A percentile compares a stretch with the other conserved stretches of the same genome.
Conservation (phyloP, 2,797 vertebrate genomes). For the Choloepus didactylus region DNA sequence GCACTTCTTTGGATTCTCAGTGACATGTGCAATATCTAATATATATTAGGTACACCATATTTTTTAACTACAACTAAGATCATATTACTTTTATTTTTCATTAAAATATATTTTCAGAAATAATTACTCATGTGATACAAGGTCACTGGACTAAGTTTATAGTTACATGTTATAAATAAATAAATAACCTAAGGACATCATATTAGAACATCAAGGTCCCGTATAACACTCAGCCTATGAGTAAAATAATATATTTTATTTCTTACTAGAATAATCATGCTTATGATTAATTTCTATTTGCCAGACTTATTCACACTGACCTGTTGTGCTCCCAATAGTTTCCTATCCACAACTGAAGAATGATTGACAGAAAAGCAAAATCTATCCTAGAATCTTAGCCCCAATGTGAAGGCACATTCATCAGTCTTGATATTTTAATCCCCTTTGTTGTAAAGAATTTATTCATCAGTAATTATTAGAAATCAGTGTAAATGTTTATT, state of each 20-base stretch:
- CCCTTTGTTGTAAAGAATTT: not conserved
- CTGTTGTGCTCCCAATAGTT: not conserved
- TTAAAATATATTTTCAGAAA: not conserved
- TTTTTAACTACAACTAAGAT: not conserved
- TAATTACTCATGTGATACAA: not conserved
- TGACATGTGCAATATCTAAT: too few relatives aligned
- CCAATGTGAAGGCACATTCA: not conserved
- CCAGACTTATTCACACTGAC: not conserved
- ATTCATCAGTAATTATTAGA: not conserved
- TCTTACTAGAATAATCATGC: not conserved
- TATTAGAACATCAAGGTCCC: not conserved
- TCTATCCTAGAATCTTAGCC: not conserved
- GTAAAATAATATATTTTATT: not conserved
- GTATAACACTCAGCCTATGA: not conserved
- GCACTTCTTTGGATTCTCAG: not conserved
- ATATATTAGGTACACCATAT: not conserved
- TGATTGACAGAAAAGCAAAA: not conserved
- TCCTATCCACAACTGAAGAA: not conserved
- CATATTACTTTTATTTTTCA: not conserved
- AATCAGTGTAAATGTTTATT: not conserved
- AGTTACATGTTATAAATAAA: not conserved
- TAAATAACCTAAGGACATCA: not conserved
- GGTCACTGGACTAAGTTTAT: not conserved
- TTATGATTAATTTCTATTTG: not conserved
- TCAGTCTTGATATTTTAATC: not conserved